phyloP scores from a whole-genome alignment of 2,888 invertebrate species.

The Adela reaumurella region DNA sequence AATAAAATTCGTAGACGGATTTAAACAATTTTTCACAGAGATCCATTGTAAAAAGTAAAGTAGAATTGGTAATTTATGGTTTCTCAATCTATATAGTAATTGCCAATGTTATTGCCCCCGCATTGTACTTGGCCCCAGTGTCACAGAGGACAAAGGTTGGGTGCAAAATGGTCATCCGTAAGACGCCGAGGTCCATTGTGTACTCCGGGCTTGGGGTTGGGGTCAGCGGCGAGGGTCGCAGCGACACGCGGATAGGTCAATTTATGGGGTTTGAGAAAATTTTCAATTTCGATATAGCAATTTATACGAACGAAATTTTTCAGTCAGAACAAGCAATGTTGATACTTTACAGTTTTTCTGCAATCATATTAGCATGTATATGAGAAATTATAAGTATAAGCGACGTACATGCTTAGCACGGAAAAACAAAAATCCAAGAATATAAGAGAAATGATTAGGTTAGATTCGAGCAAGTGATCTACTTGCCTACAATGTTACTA shows the following conservation, averaged over 20 bases:
- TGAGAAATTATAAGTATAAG: no score
- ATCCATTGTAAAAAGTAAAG: constrained; percentile 14
- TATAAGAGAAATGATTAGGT: no score
- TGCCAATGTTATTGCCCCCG: constrained; percentile 35
- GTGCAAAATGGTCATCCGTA: constrained; percentile 27
- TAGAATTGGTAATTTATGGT: constrained; percentile 44
- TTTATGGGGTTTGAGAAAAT: constrained; percentile 39
- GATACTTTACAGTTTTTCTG: no score
- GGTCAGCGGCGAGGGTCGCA: constrained; percentile 33
- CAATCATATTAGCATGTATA: no score
- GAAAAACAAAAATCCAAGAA: no score
- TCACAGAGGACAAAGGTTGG: not conserved
- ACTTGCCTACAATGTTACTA: no score
- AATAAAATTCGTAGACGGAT: no score
- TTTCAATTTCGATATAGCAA: constrained; percentile 30
- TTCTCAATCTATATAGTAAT: constrained; percentile 44
- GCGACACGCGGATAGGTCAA: constrained; percentile 20
- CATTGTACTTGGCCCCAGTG: not conserved
- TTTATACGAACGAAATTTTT: constrained; percentile 14
- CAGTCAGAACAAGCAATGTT: constrained; percentile 1
- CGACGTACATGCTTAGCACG: no score
- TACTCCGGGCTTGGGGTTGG: constrained; percentile 30
- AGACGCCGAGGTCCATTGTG: constrained; percentile 36
- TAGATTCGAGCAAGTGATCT: no score
- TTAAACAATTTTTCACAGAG: not conserved